Base-by-base conservation (phyloP, 1,140 invertebrate species). In the Chymomyza costata region DNA sequence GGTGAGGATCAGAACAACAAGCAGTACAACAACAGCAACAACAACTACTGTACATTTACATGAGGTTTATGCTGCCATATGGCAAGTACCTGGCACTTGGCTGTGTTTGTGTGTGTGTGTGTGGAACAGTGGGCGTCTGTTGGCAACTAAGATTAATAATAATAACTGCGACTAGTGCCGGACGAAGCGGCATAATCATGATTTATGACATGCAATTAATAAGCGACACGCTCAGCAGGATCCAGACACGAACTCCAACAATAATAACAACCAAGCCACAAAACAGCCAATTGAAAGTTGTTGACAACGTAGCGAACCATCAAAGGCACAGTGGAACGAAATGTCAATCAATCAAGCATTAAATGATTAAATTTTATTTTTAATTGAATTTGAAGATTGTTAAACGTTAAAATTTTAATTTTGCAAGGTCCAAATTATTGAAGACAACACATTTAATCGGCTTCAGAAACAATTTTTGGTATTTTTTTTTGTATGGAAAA, bases 61-160 rank as follows among this genome's bases (percentile, higher is more conserved):
- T 78, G 73, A 53, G 25, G 40, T 63, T 8, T 25, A 8, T 5
- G 21, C 21, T 39, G 60, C 50, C 70, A 78, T 78, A 76, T 76
- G 70, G 65, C 52, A 25, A 30, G 14, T 47, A 11, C 7, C 28
- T 7, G n/a, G 10, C 16, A 8, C 10, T 17, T 34, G 15, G 41
- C 50, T 30, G 8, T 25, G 39, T 21, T 3, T 25, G 21, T 34
- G 35, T 44, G 32, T n/a, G 10, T 32, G 43, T 62, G 51, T 54
- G 62, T 74, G 70, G 45, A 66, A 3, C 3, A 5, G 21, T 25
- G 21, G 21, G 3, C 8, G 21, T 5, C 32, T n/a, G 32, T 10
- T n/a, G 73, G 73, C 52, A 74, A 73, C 66, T 80, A 81, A 80
- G 73, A 80, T 80, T 80, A 80, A 80, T 80, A 80, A 80, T 80